These are phyloP conservation scores for Boleophthalmus pectinirostris DNA, from an alignment of 2,113 vertebrate genomes.

Conservation along the genomic window DNA sequence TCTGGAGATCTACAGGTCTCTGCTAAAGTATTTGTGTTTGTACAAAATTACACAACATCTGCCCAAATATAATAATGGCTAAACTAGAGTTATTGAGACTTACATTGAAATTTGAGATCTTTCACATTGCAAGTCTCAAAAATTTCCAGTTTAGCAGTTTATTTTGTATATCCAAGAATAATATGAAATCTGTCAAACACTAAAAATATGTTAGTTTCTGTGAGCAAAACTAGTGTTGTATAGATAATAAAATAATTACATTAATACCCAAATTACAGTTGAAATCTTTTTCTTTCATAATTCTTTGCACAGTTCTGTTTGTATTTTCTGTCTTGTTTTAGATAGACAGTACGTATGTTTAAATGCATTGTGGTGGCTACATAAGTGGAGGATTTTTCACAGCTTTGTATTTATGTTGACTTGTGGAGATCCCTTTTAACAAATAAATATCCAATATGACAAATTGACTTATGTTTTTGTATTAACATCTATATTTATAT, in stretches of 20 bases:
- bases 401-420: constrained; percentile 10
- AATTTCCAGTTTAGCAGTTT: no score
- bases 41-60: not conserved
- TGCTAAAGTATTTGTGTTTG: not conserved
- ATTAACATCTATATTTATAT: not conserved
- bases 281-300: not conserved
- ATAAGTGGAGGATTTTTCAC: constrained; percentile 15
- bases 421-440: constrained; percentile 26
- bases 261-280: not conserved
- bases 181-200: no score
- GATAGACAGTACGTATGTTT: not conserved
- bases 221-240: no score
- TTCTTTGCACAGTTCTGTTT: not conserved
- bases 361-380: constrained; percentile 2
- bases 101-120: no score
- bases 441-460: constrained; percentile 31
- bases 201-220: no score
- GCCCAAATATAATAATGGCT: no score
- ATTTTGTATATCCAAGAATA: no score
- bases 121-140: no score
- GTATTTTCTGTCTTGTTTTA: not conserved
- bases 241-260: no score
- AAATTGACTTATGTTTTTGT: not conserved
- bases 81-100: no score
- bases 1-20: not conserved